A percentile compares a stretch with the other conserved stretches of the same genome.
phyloP scores from a whole-genome alignment of 2,113 vertebrate species.

The Xerus inauris region DNA sequence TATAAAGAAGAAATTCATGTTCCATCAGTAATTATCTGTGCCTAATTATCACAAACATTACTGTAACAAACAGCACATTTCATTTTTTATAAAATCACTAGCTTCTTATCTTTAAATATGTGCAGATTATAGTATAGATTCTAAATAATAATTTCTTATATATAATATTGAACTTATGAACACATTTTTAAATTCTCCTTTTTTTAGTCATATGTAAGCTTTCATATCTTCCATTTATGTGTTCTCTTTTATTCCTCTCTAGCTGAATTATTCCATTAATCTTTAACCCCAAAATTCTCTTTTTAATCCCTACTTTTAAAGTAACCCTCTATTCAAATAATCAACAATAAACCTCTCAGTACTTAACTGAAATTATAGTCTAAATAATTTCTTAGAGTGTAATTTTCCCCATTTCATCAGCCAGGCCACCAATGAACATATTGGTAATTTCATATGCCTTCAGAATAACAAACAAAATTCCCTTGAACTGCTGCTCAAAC shows the following conservation, averaged over 20 bases:
- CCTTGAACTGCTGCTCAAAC: not conserved
- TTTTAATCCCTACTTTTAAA: not conserved
- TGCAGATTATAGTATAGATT: conserved; percentile 32
- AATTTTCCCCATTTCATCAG: conserved; percentile 19
- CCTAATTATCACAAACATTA: not conserved
- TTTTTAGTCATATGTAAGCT: conserved; percentile 38
- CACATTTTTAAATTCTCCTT: conserved; percentile 28
- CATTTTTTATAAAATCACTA: conserved; percentile 41
- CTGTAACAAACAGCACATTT: not conserved
- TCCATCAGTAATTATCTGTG: not conserved
- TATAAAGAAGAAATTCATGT: not conserved
- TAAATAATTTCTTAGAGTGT: not conserved
- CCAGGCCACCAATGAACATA: not conserved
- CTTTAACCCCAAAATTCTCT: conserved; percentile 54
- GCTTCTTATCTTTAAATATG: conserved; percentile 34
- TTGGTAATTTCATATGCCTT: not conserved
- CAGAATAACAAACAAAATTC: not conserved
- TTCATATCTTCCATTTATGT: conserved; percentile 57
- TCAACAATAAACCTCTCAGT: conserved; percentile 16
- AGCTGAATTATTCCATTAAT: conserved; percentile 53
- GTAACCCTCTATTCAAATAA: conserved; percentile 43
- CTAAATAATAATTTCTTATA: conserved; percentile 46
- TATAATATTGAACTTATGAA: conserved; percentile 5
- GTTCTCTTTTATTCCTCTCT: conserved; percentile 36
- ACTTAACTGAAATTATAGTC: not conserved